Percentiles rank a stretch among this genome's conserved stretches.
Evolutionary conservation across 2,113 vertebrate genomes (phyloP).

Genomic region (Otus sunia): DNA sequence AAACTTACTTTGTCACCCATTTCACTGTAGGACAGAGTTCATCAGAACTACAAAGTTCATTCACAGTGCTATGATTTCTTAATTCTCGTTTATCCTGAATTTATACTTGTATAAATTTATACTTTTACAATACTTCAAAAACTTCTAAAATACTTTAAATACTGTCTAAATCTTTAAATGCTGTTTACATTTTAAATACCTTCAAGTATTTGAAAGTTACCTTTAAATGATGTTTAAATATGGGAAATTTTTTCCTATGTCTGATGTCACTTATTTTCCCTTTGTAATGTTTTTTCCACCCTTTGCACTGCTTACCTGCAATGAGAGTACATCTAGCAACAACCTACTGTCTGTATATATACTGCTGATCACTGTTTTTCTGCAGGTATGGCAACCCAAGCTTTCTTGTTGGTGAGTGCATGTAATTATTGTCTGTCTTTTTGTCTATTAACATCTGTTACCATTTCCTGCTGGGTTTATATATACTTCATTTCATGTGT

Average conservation of each 20-base stretch:
- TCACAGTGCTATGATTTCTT: background rate
- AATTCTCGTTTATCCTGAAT: background rate
- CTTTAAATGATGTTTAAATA: background rate
- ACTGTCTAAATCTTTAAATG: background rate
- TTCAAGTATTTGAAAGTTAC: background rate
- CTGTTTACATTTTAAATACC: background rate
- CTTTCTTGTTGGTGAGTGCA: background rate
- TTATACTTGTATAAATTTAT: background rate
- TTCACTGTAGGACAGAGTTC: background rate
- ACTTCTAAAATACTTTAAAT: background rate
- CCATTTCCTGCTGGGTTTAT: background rate
- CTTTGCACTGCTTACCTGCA: background rate
- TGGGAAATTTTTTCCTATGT: background rate
- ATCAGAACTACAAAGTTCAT: background rate
- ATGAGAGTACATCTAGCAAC: background rate
- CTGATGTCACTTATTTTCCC: background rate
- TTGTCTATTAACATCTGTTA: background rate
- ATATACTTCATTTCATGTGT: background rate
- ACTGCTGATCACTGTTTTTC: background rate
- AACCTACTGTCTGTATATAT: background rate
- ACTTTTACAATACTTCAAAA: background rate
- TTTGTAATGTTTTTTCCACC: background rate
- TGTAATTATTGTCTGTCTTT: background rate
- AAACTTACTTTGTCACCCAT: background rate
- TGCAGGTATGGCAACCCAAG: background rate